Evolutionary conservation across 2,888 invertebrate genomes (phyloP), one percentile per base, ranked within the genome.

Genomic region (Epistrophella euchroma): DNA sequence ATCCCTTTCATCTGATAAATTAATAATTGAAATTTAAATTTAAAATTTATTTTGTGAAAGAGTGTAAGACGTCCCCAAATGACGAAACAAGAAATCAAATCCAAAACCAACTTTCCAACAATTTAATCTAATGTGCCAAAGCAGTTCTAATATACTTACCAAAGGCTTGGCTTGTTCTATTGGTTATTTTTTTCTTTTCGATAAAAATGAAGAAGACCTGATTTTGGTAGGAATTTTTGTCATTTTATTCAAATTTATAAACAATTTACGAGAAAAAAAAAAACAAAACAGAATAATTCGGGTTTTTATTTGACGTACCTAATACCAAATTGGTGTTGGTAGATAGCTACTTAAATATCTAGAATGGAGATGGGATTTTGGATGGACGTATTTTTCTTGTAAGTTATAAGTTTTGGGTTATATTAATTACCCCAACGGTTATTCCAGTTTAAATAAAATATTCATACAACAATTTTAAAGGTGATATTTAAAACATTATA

Each of bases 121-220:
- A 37, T 15, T 19, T 35, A 37, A 35, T 19, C 11, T 37, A 25
- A 37, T 4, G 37, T 58, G 58, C 22, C 37, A 19, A 13, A 35
- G 5, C 13, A 9, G 52, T 15, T 52, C 7, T 13, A 11, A 2
- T 50, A 22, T 7, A 13, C 40, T 15, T 22, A 11, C 7, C 10
- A 35, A 58, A 58, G 56, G 56, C 35, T 58, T 58, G 56, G 56
- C 56, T 58, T 56, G 55, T 32, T 32, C 17, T 58, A n/a, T 32
- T 58, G 32, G 11, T 58, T 58, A 19, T 37, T 56, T 55, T 9
- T 5, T 19, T 52, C 7, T 9, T n/a, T 52, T 52, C n/a, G 52
- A 22, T 25, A 15, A 25, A 32, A 32, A 7, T 32, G 32, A 9
- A 15, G 25, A 25, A 25, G 52, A 52, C 52, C 28, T 52, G 52